These are phyloP conservation scores for Camelus bactrianus DNA, from an alignment of 2,113 vertebrate genomes.

Conservation along the genomic window DNA sequence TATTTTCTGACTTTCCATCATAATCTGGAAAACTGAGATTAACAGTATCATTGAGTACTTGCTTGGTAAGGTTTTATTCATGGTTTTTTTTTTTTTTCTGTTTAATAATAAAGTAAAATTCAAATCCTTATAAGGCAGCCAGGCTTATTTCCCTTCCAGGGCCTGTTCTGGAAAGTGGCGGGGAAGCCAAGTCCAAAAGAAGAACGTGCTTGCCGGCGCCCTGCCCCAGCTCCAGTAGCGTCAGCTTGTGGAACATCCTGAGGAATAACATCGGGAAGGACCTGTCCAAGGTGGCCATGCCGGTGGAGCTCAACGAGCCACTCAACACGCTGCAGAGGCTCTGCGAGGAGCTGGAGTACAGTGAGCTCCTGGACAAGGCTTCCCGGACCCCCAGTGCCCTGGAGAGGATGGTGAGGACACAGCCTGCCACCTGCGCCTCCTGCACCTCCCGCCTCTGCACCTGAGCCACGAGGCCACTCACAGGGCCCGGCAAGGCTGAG, in stretches of 20 bases:
- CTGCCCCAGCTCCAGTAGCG: constrained; percentile 92
- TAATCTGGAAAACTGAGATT: not conserved
- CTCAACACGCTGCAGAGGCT: constrained; percentile 97
- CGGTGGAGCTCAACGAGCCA: constrained; percentile 96
- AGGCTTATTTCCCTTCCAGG: constrained; percentile 81
- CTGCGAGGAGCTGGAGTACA: constrained; percentile 98
- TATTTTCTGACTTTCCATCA: not conserved
- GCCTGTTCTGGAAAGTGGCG: constrained; percentile 85
- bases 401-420: constrained; percentile 93
- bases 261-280: constrained; percentile 99
- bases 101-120: not conserved
- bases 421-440: accelerated
- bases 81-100: not conserved
- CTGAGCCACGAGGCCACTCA: not conserved
- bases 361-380: constrained; percentile 95
- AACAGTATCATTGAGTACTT: not conserved
- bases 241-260: constrained; percentile 98
- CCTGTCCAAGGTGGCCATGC: constrained; percentile 98
- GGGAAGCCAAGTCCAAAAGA: constrained; percentile 84
- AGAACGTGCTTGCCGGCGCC: constrained; percentile 92
- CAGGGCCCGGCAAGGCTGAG: accelerated
- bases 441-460: not conserved
- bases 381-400: constrained; percentile 88
- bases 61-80: not conserved
- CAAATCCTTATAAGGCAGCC: not conserved